These are phyloP conservation scores for Andricus curvator DNA, from an alignment of 2,888 invertebrate genomes.

Conservation along the genomic window DNA sequence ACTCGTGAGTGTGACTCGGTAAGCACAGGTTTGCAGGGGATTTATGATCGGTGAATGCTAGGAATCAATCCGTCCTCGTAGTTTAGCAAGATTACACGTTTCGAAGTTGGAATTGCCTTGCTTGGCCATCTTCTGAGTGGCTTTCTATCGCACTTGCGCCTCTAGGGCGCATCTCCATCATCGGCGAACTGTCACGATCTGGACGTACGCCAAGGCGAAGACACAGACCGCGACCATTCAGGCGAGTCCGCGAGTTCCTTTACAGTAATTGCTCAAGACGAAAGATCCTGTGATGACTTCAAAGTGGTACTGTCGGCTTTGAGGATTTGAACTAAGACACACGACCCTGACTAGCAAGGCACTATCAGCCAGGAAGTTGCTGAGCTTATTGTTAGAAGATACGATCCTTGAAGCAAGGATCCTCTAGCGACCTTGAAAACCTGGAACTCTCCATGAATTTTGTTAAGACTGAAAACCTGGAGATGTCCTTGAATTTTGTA, in stretches of 20 bases:
- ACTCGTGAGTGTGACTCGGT: constrained; percentile 56
- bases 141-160: constrained; percentile 59
- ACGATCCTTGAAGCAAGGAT: too few species aligned
- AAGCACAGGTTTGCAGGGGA: constrained; percentile 60
- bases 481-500: too few species aligned
- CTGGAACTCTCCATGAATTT: too few species aligned
- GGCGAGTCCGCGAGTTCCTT: neutral
- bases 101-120: constrained; percentile 13
- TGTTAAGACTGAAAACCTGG: too few species aligned
- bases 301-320: constrained; percentile 31
- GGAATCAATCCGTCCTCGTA: constrained; percentile 73
- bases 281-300: constrained; percentile 22
- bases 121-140: constrained; percentile 63
- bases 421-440: too few species aligned
- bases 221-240: constrained; percentile 1
- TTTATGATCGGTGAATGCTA: constrained; percentile 72
- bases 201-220: constrained; percentile 6
- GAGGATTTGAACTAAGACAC: constrained; percentile 15
- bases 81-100: constrained; percentile 73
- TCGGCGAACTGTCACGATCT: constrained; percentile 44
- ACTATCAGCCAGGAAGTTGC: constrained; percentile 10
- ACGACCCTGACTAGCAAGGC: neutral
- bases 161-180: constrained; percentile 63
- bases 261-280: constrained; percentile 14
- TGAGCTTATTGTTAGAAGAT: neutral